phyloP scores from a whole-genome alignment of 2,797 vertebrate genomes.

The Pachyuromys duprasi region DNA sequence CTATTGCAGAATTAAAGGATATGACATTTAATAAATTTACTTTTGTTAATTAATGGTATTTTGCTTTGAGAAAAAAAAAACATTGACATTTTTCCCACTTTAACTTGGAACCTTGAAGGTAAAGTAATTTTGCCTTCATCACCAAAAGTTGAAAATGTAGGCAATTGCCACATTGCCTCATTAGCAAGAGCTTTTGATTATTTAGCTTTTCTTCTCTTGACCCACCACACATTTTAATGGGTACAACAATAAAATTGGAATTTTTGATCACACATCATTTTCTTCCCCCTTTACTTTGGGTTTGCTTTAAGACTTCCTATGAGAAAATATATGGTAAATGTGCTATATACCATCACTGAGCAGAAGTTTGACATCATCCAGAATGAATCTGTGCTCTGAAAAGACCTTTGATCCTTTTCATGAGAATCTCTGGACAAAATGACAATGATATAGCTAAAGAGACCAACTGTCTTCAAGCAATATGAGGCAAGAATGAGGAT shows the following conservation, averaged over 20 bases:
- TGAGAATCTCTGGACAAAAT: background rate
- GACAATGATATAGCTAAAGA: fast-evolving
- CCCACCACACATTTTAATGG: background rate
- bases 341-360: background rate
- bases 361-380: background rate
- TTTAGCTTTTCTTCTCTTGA: background rate
- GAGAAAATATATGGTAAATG: background rate
- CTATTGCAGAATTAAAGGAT: background rate
- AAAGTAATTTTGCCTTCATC: background rate
- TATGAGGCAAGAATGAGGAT: background rate
- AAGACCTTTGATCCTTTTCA: background rate
- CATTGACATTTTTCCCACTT: background rate
- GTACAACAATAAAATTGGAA: background rate
- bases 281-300: background rate
- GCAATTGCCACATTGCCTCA: background rate
- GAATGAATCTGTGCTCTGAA: background rate
- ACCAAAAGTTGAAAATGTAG: background rate
- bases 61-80: background rate
- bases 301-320: background rate
- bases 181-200: background rate
- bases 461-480: background rate
- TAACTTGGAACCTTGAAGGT: background rate
- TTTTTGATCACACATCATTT: background rate
- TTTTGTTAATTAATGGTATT: background rate
- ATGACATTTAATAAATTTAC: constrained; percentile 14